Evolutionary conservation across 2,113 vertebrate species (phyloP).

Genomic region (Eublepharis macularius): DNA sequence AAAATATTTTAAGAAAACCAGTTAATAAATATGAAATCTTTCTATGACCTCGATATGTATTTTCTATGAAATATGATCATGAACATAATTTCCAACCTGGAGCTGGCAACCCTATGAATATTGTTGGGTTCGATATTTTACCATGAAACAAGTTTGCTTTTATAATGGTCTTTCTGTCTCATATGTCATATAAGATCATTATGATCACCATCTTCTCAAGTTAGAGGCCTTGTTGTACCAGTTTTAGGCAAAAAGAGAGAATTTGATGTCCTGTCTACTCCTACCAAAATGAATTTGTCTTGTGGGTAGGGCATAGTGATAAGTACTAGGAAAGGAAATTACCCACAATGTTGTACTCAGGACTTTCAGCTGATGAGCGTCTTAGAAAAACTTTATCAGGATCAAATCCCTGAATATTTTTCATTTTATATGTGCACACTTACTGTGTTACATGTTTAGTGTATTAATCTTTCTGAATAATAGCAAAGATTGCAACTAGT

Average conservation of each 20-base stretch:
- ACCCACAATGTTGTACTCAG: neutral
- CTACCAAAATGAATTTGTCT: neutral
- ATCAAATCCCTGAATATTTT: neutral
- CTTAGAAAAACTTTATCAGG: neutral
- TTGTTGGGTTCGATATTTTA: slow-evolving; percentile 19
- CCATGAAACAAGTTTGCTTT: neutral
- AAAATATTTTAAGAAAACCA: slow-evolving; percentile 4
- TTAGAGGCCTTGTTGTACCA: no score
- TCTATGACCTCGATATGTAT: neutral
- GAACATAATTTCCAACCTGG: no score
- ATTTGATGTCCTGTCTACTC: neutral
- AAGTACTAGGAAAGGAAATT: neutral
- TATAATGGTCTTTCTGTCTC: neutral
- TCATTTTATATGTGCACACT: neutral
- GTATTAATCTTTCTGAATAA: neutral
- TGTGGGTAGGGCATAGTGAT: neutral
- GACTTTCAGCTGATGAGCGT: neutral
- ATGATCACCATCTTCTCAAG: no score
- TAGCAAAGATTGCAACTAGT: neutral
- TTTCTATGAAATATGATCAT: slow-evolving; percentile 17
- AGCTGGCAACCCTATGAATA: no score
- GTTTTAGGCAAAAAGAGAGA: no score
- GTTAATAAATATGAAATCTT: slow-evolving; percentile 28
- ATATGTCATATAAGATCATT: no score
- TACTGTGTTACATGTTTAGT: neutral